A percentile compares a stretch with the other conserved stretches of the same genome.
Evolutionary conservation across 2,888 invertebrate genomes (phyloP).

Genomic region (Formica aserva): DNA sequence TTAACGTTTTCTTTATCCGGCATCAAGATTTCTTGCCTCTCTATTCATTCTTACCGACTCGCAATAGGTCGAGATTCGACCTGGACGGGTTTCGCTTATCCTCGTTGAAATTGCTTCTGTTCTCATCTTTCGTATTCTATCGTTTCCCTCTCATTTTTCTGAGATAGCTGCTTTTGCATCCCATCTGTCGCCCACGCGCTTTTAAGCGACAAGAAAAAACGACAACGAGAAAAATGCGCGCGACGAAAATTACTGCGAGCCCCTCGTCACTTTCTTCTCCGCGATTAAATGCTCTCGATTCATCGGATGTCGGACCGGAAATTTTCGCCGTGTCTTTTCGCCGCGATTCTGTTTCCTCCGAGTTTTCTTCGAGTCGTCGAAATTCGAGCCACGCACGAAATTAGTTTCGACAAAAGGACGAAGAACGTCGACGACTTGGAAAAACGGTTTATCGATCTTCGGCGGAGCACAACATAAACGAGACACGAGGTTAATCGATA

Average conservation of each 20-base stretch:
- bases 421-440: neutral
- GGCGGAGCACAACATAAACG: neutral
- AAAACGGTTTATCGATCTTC: slow-evolving; percentile 24
- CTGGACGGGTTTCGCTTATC: slow-evolving; percentile 19
- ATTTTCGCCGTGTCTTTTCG: slow-evolving; percentile 1
- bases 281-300: slow-evolving; percentile 56
- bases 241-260: slow-evolving; percentile 59
- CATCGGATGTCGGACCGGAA: neutral
- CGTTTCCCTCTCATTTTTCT: slow-evolving; percentile 20
- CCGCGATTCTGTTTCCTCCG: neutral
- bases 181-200: slow-evolving; percentile 11
- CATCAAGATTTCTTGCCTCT: slow-evolving; percentile 27
- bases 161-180: neutral
- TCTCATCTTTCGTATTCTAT: neutral
- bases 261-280: slow-evolving; percentile 45
- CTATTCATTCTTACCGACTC: neutral
- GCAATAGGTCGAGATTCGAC: slow-evolving; percentile 27
- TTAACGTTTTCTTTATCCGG: slow-evolving; percentile 66
- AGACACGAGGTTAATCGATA: neutral
- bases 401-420: slow-evolving; percentile 3
- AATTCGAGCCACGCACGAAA: slow-evolving; percentile 24
- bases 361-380: slow-evolving; percentile 1
- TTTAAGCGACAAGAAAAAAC: neutral
- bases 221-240: slow-evolving; percentile 56
- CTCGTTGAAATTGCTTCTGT: slow-evolving; percentile 40